Percentiles rank a stretch among this genome's conserved stretches.
Evolutionary conservation across 2,113 vertebrate genomes (phyloP).

Genomic region (Hypomesus transpacificus): DNA sequence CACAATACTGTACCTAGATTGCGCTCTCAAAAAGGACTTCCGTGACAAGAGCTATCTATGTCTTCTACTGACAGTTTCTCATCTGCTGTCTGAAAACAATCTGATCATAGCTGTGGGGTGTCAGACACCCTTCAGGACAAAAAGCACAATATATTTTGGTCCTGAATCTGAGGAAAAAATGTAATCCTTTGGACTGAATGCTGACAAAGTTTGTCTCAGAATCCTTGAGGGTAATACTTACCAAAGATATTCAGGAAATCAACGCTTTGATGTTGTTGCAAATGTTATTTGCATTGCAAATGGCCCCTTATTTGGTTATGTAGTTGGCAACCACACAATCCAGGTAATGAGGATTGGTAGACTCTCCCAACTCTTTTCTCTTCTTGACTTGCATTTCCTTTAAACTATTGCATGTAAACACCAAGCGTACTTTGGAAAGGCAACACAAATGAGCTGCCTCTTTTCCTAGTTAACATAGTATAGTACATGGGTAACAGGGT

Average conservation of each 20-base stretch:
- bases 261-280: constrained; percentile 38
- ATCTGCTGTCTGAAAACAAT: constrained; percentile 31
- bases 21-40: constrained; percentile 15
- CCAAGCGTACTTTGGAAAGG: background rate
- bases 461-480: background rate
- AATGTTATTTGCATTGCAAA: constrained; percentile 46
- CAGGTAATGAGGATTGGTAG: background rate
- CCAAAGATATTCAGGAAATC: constrained; percentile 8
- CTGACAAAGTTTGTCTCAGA: constrained; percentile 17
- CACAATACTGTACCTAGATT: constrained; percentile 14
- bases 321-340: constrained; percentile 34
- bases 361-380: background rate
- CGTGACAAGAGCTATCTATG: constrained; percentile 4
- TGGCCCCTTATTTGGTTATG: constrained; percentile 35
- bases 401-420: constrained; percentile 27
- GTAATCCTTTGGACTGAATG: constrained; percentile 28
- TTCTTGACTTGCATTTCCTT: constrained; percentile 7
- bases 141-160: constrained; percentile 18
- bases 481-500: background rate
- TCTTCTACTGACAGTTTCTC: constrained; percentile 29
- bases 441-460: too few species aligned
- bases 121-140: constrained; percentile 28
- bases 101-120: constrained; percentile 30
- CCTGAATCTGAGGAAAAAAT: constrained; percentile 14
- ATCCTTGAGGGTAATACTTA: constrained; percentile 15